Percentiles rank a stretch among this genome's conserved stretches.
Conservation (phyloP, 2,797 vertebrate species). For the Oryzias sinensis region DNA sequence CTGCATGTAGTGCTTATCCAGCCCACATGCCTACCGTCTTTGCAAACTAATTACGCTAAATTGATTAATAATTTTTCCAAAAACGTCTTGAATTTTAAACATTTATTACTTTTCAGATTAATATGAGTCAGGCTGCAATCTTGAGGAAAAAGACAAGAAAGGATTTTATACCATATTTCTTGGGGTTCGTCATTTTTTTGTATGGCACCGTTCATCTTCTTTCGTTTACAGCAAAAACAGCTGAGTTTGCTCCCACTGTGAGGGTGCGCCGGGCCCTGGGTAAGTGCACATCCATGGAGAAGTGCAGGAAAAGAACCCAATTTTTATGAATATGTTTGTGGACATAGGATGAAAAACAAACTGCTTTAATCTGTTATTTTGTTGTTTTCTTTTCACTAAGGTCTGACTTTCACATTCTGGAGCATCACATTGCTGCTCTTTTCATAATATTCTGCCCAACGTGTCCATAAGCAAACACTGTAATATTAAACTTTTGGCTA, state of each 20-base stretch:
- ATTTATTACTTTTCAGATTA: conserved; percentile 12
- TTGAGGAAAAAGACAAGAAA: conserved; percentile 63
- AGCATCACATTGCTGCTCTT: too few species aligned
- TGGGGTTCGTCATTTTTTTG: conserved; percentile 72
- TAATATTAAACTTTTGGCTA: too few species aligned
- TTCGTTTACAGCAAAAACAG: conserved; percentile 49
- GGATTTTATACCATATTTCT: conserved; percentile 72
- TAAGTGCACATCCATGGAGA: conserved; percentile 42
- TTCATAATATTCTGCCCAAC: too few species aligned
- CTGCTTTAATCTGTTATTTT: too few species aligned
- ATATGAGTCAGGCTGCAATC: conserved; percentile 43
- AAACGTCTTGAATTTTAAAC: conserved; percentile 16
- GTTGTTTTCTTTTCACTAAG: too few species aligned
- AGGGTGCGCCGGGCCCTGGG: conserved; percentile 74
- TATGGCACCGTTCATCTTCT: conserved; percentile 70
- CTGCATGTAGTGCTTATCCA: conserved; percentile 12
- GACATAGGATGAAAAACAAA: too few species aligned
- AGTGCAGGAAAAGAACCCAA: too few species aligned
- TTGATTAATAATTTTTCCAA: conserved; percentile 38
- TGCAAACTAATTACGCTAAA: conserved; percentile 7
- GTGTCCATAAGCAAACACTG: too few species aligned
- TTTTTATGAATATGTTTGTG: too few species aligned
- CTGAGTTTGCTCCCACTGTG: conserved; percentile 22
- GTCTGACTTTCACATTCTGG: too few species aligned
- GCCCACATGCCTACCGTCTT: background rate